Conservation (phyloP, 2,797 vertebrate genomes). For the Pipistrellus nathusii region DNA sequence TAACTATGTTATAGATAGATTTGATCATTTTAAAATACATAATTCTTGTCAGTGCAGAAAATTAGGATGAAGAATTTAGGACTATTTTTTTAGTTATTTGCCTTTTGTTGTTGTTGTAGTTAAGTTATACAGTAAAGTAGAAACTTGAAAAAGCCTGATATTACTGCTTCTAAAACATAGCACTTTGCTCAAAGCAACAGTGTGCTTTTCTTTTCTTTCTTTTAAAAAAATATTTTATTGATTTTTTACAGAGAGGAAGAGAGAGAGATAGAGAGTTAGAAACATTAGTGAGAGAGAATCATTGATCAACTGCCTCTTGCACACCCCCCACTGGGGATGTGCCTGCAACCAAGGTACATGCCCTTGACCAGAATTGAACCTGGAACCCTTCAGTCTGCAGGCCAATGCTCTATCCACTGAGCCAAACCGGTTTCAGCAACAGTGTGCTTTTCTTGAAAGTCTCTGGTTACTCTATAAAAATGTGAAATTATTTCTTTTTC, state of each 20-base stretch:
- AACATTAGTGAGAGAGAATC: too few relatives aligned
- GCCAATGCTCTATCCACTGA: too few relatives aligned
- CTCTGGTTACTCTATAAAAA: conserved; percentile 13
- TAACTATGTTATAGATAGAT: not conserved
- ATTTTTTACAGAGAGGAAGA: too few relatives aligned
- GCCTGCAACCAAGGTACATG: too few relatives aligned
- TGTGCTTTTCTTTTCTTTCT: not conserved
- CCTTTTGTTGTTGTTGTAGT: not conserved
- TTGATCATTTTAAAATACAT: conserved; percentile 19
- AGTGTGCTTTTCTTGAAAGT: conserved; percentile 24
- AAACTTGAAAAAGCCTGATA: not conserved
- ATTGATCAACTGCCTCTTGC: too few relatives aligned
- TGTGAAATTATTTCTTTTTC: conserved; percentile 42
- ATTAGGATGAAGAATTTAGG: conserved; percentile 4
- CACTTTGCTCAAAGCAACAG: conserved; percentile 29
- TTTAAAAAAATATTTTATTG: too few relatives aligned
- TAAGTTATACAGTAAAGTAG: conserved; percentile 29
- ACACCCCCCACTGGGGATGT: too few relatives aligned
- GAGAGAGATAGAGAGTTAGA: too few relatives aligned
- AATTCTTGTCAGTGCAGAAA: conserved; percentile 13
- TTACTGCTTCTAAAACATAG: conserved; percentile 13
- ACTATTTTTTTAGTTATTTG: not conserved
- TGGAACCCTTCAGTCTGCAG: too few relatives aligned
- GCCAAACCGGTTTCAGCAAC: too few relatives aligned
- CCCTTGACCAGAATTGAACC: too few relatives aligned